Percentiles rank a stretch among this genome's conserved stretches.
Evolutionary conservation across 2,113 vertebrate genomes (phyloP).

Genomic region (Steatornis caripensis): DNA sequence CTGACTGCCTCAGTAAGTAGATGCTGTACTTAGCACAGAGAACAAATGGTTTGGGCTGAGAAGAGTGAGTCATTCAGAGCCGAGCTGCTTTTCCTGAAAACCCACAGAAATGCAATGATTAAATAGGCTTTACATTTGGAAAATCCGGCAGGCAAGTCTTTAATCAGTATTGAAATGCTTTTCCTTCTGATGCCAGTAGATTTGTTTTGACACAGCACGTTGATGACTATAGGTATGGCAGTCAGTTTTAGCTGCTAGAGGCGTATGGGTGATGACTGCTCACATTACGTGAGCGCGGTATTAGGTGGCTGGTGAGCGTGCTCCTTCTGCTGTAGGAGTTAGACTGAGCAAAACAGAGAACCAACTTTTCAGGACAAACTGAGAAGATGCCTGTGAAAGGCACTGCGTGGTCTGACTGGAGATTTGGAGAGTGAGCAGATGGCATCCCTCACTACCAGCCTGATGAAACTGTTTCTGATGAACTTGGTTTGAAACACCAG

Average conservation of each 20-base stretch:
- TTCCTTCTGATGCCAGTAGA: background rate
- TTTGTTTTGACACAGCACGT: conserved; percentile 2
- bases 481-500: background rate
- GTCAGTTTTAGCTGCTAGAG: background rate
- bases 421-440: background rate
- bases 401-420: background rate
- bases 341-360: background rate
- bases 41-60: background rate
- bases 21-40: background rate
- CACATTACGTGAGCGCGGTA: background rate
- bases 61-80: background rate
- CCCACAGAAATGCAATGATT: background rate
- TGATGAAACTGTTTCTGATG: background rate
- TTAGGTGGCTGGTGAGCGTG: background rate
- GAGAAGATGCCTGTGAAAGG: background rate
- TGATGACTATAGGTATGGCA: background rate
- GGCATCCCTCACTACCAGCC: background rate
- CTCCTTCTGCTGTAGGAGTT: conserved; percentile 17
- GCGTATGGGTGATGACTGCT: background rate
- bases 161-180: background rate
- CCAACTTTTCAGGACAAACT: background rate
- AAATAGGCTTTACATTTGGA: background rate
- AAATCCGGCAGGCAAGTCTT: conserved; percentile 17
- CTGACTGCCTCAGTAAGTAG: background rate
- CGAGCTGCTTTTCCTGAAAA: background rate